Evolutionary conservation across 2,797 vertebrate species (phyloP), one percentile per base, ranked within the genome.

Genomic region (Sparidentex hasta): DNA sequence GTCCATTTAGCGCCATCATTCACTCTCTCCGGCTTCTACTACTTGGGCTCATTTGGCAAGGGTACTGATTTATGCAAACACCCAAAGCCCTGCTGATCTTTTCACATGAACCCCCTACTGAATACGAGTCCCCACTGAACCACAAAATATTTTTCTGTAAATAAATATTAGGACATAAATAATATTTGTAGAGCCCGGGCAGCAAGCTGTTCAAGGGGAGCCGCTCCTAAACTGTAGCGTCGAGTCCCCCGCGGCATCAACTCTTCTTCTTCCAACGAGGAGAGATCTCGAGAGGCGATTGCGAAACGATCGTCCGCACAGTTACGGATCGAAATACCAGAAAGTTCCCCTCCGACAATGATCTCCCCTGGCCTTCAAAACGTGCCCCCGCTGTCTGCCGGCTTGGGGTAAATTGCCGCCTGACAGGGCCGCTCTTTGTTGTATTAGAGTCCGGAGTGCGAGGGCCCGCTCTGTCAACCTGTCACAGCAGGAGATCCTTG

Each of bases 61-160:
- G 75, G 77, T 57, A 78, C 80, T 94, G 92, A 95, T 95, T 95
- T 94, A 94, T 92, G 91, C 88, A 94, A 93, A 90, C 90, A 89
- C 82, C 78, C 84, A 27, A 77, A 83, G 81, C 82, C 87, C 88
- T 73, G 84, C 83, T 92, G 89, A 82, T 88, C 91, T 80, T 92
- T 94, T 93, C 91, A 92, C 94, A 94, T 93, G 90, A 93, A 90
- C 89, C 88, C 89, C 92, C 88, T 23, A 27, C 87, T 87, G 91
- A 88, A 90, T 83, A 91, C 52, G 46, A 89, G 90, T 91, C 92
- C 90, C 91, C 62, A 27, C 82, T 87, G 94, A 86, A 90, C 87
- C 83, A 88, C 91, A 74, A 93, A 93, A 91, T 91, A 89, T 87
- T 90, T 93, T 88, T 91, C 73, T 88, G 85, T 87, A 91, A 94